Evolutionary conservation across 1,140 invertebrate genomes (phyloP), one percentile per base, ranked within the genome.

Genomic region (Dreissena rostriformis): DNA sequence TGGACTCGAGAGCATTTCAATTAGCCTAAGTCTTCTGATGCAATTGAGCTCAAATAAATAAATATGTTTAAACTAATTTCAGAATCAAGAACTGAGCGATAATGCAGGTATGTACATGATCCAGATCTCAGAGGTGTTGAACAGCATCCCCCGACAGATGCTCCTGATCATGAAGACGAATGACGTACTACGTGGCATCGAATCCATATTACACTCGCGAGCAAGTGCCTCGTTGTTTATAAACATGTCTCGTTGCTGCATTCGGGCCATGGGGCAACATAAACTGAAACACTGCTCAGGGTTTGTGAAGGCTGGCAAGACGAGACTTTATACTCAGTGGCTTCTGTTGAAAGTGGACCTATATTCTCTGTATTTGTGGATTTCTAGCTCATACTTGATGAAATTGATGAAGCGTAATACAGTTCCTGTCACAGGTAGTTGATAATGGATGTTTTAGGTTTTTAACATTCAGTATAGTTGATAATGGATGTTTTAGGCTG

Each of bases 121-220:
- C 11, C 91, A 95, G 81, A 94, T 94, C 68, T 90, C 91, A 5
- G 93, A 95, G 82, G 95, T 97, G 70, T 90, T 98, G 22, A 95
- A 96, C 81, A 94, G 92, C 65, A 96, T 98, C 0, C 96, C 97
- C 82, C 92, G 96, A 26, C 96, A 97, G 93, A 98, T 99, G 95
- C 92, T 99, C 55, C 95, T 99, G 0, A 96, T 99, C 86, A 95
- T 99, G 26, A 99, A 99, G 94, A 99, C 98, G 0, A 99, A 99
- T 91, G 98, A 99, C 93, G 93, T 99, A 29, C 96, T 99, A 67
- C 95, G 98, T 72, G 97, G 97, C 61, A 99, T 99, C 86, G 98
- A 99, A 91, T 17, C 86, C 11, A 94, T 94, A 86, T 97, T 93
- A 63, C 79, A 91, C 28, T 88, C 88, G 15, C 85, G 88, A 19